Conservation (phyloP, 1,140 invertebrate genomes). For the Platorchestia sp. region DNA sequence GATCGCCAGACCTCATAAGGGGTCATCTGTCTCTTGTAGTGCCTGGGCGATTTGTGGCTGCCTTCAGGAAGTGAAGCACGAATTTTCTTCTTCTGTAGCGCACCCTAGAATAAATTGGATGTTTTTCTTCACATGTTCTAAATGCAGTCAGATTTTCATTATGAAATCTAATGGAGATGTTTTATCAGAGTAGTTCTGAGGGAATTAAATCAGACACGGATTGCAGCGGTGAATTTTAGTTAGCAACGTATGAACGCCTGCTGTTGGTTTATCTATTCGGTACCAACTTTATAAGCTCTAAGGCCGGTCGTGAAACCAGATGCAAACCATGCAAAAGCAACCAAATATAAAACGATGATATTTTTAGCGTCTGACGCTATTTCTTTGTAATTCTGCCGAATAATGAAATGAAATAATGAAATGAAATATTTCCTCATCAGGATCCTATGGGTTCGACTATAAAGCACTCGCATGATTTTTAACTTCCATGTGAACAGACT, state of each 20-base stretch:
- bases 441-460: not conserved
- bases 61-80: not conserved
- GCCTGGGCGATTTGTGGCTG: not conserved
- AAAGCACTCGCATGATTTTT: not conserved
- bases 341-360: too few species aligned
- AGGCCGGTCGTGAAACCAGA: too few species aligned
- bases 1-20: not conserved
- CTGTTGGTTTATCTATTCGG: too few species aligned
- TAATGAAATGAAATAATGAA: not conserved
- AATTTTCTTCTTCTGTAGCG: not conserved
- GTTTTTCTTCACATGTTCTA: not conserved
- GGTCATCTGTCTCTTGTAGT: not conserved
- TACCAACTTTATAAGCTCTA: too few species aligned
- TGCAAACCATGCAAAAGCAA: too few species aligned
- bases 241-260: too few species aligned
- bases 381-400: too few species aligned
- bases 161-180: not conserved
- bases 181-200: too few species aligned
- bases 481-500: not conserved
- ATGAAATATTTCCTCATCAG: not conserved
- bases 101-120: not conserved
- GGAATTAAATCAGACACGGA: too few species aligned
- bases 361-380: too few species aligned
- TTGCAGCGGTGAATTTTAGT: too few species aligned
- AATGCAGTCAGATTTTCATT: not conserved